Evolutionary conservation across 2,113 vertebrate genomes (phyloP).

Genomic region (Natator depressus): DNA sequence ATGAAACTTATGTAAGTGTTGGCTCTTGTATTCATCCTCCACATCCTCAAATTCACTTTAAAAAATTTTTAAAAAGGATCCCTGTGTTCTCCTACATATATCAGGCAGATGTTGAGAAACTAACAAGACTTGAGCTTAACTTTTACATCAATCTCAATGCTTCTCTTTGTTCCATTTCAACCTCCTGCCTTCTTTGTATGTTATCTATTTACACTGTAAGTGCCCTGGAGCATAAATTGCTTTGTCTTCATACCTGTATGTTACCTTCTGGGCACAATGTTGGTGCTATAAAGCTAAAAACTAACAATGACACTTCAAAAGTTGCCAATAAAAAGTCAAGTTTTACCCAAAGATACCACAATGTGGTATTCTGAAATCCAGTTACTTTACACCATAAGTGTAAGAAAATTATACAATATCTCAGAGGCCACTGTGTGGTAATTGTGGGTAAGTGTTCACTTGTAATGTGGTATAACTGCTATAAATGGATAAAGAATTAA

Average conservation of each 20-base stretch:
- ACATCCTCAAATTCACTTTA: too few relatives aligned
- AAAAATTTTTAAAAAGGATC: too few relatives aligned
- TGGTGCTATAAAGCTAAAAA: not conserved
- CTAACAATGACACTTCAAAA: not conserved
- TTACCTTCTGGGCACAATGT: not conserved
- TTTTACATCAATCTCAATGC: not conserved
- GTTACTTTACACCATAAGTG: not conserved
- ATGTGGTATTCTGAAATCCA: not conserved
- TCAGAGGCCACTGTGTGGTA: not conserved
- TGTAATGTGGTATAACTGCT: not conserved
- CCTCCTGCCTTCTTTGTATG: not conserved
- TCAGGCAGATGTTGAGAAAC: not conserved
- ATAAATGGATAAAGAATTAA: not conserved
- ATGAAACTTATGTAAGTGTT: too few relatives aligned
- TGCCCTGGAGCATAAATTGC: not conserved
- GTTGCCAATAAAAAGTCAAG: not conserved
- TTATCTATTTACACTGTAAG: not conserved
- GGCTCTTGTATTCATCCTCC: too few relatives aligned
- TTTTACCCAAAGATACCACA: too few relatives aligned
- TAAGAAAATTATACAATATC: not conserved
- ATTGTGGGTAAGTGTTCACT: not conserved
- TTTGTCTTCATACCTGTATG: not conserved
- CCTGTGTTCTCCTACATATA: not conserved
- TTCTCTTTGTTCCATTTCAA: not conserved
- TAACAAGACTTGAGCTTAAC: not conserved